phyloP scores from a whole-genome alignment of 2,888 invertebrate genomes.

The Druceiella hillmani region DNA sequence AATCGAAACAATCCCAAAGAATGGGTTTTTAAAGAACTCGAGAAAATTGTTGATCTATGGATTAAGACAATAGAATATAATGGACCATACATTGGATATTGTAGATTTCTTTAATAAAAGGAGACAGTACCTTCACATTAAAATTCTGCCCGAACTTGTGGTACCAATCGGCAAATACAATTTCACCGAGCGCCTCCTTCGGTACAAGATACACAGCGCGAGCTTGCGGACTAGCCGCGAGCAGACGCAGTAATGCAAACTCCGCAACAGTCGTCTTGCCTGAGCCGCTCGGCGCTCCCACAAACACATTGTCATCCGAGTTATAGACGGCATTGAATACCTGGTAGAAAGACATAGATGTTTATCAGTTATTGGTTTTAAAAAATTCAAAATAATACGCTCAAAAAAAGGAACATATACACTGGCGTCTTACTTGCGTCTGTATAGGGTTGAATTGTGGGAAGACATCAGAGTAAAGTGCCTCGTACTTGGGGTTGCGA shows the following conservation, averaged over 20 bases:
- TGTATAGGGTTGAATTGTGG: slow-evolving; percentile 98
- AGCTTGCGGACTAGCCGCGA: slow-evolving; percentile 67
- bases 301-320: slow-evolving; percentile 96
- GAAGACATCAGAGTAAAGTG: slow-evolving; percentile 78
- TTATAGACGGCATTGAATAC: slow-evolving; percentile 99
- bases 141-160: slow-evolving; percentile 77
- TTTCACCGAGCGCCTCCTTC: slow-evolving; percentile 85
- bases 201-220: slow-evolving; percentile 93
- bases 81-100: too few species aligned
- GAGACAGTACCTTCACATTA: slow-evolving; percentile 67
- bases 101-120: too few species aligned
- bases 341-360: slow-evolving; percentile 34
- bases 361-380: neutral
- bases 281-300: slow-evolving; percentile 89
- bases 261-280: slow-evolving; percentile 95
- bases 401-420: too few species aligned
- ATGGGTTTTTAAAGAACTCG: too few species aligned
- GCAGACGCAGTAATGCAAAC: slow-evolving; percentile 86
- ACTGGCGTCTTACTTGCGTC: slow-evolving; percentile 60
- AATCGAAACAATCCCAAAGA: too few species aligned
- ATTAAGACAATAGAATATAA: too few species aligned
- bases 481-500: slow-evolving; percentile 79
- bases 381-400: too few species aligned
- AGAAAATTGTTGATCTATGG: too few species aligned
- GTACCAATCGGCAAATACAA: slow-evolving; percentile 88